Base-by-base conservation (phyloP, 2,797 vertebrate genomes). In the Melanotaenia parkinsoni region DNA sequence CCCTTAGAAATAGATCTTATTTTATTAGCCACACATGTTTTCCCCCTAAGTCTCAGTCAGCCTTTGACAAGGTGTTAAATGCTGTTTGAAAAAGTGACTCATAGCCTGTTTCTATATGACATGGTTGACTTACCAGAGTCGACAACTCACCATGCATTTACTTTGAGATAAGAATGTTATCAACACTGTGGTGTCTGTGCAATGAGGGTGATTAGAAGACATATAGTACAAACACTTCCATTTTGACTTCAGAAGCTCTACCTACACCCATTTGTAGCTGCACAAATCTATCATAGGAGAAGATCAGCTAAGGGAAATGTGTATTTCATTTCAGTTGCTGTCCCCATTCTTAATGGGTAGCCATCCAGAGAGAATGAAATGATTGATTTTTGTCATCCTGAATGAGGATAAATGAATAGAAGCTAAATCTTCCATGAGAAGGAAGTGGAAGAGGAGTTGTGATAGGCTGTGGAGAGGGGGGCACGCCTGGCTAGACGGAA, bases 301-400 rank as follows among this genome's bases (percentile, higher is more conserved):
- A 87, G 82, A 93, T 94, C 92, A 86, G 88, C 86, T 83, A 81
- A 90, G 83, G 88, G 91, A 93, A 93, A 93, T 92, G 91, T 94
- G 93, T 92, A 94, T 95, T 94, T 94, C 91, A 94, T 93, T 94
- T 93, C 89, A 88, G 87, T 86, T 73, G 81, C 85, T 91, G 86
- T 90, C 88, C 86, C 88, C 73, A 91, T 94, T 94, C 91, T 93
- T 91, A 92, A 93, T 91, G 91, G 91, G 85, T 82, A 92, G 90
- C 90, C 92, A 93, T 92, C 90, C 92, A 92, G 91, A 93, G 91
- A 93, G 91, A 94, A 93, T 94, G 91, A 91, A 92, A 93, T 90
- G 90, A 95, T 94, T 94, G 94, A 95, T 95, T 95, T 94, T 93
- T 88, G 88, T 92, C 89, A 89, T 88, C 92, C 89, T 92, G 90